Base-by-base conservation (phyloP, 2,113 vertebrate species). In the Cygnus atratus region DNA sequence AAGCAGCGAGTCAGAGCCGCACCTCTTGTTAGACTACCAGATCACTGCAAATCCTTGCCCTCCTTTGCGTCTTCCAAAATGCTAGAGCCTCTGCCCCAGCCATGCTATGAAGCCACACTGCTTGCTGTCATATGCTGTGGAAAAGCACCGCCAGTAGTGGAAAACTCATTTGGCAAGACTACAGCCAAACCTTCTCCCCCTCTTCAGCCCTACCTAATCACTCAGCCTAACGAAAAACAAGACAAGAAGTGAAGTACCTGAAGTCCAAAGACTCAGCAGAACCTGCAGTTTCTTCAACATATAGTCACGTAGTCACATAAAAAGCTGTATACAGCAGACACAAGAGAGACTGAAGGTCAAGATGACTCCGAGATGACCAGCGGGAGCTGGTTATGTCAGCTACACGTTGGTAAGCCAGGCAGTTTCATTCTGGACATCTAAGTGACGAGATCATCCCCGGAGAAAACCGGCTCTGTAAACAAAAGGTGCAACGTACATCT, bases 41-140 rank as follows among this genome's bases (percentile, higher is more conserved):
- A 95, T 90, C 91, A 92, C 93, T 96, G 91, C 95, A 90, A 88
- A 82, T 73, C 91, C 91, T 92, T 29, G 11, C 92, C 88, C 95
- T 95, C 91, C 95, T 90, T 31, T 29, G 80, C 57, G 0, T 90
- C 85, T 81, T 84, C 94, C 87, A 7, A 80, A 91, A 87, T 6
- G 66, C 92, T 96, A 90, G 37, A 92, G 87, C 94, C 92, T 93
- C 94, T 96, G 96, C 63, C 94, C 85, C 66, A 19, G 92, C 95
- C 86, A 48, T 9, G 86, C 96, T 89, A 33, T 1, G 4, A 73
- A 93, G 85, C 91, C 87, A 72, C 76, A 4, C 90, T 11, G 84
- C 94, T 97, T 93, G 95, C 95, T 92, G 95, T 73, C 87, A 73
- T 31, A 79, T 55, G 37, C 83, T 61, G 77, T 87, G 70, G 87